Evolutionary conservation across 2,797 vertebrate genomes (phyloP).

Genomic region (Pagetopsis macropterus): DNA sequence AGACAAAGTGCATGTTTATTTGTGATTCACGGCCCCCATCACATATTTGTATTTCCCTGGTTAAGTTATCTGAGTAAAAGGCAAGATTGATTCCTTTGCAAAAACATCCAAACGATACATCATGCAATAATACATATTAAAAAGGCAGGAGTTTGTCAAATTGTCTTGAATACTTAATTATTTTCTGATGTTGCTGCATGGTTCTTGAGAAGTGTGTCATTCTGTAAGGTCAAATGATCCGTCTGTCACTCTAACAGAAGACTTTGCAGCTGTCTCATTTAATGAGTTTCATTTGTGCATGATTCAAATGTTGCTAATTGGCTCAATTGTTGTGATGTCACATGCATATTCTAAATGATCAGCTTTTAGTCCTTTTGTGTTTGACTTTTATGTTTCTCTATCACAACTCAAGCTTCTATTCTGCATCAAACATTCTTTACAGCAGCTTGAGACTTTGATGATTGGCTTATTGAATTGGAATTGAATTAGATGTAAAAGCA

Average conservation of each 20-base stretch:
- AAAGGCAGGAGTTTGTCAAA: not conserved
- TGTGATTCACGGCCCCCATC: not conserved
- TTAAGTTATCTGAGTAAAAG: not conserved
- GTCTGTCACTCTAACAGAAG: not conserved
- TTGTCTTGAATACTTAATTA: not conserved
- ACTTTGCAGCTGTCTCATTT: slow-evolving; percentile 1
- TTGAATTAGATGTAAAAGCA: slow-evolving; percentile 35
- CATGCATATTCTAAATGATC: not conserved
- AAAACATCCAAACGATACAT: slow-evolving; percentile 1
- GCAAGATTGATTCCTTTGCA: not conserved
- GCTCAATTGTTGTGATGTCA: slow-evolving; percentile 24
- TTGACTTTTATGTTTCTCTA: not conserved
- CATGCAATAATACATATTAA: not conserved
- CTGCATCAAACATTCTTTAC: not conserved
- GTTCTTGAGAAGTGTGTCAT: not conserved
- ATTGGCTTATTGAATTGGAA: slow-evolving; percentile 43
- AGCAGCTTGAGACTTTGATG: slow-evolving; percentile 27
- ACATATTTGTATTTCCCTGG: not conserved
- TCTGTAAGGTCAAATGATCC: slow-evolving; percentile 5
- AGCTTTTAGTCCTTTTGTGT: slow-evolving; percentile 15
- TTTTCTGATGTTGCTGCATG: not conserved
- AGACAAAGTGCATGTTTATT: not conserved
- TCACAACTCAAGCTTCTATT: slow-evolving; percentile 1
- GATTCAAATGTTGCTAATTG: slow-evolving; percentile 39
- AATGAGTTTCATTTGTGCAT: slow-evolving; percentile 12